Percentiles rank a stretch among this genome's conserved stretches.
Evolutionary conservation across 1,140 invertebrate genomes (phyloP).

Genomic region (Sminthurides bifidus): DNA sequence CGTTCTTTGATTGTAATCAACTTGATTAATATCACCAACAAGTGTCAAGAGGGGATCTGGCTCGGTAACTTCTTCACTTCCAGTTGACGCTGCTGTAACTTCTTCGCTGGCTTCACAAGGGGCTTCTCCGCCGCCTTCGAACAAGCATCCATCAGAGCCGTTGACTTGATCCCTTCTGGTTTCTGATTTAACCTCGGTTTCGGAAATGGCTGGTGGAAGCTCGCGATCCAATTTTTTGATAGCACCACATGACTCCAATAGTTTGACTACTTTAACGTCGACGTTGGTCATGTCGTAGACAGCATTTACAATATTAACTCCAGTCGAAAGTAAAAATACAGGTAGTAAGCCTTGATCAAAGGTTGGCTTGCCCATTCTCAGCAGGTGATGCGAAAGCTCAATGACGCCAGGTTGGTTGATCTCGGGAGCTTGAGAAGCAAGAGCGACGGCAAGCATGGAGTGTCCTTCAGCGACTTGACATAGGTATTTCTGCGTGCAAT

Average conservation of each 20-base stretch:
- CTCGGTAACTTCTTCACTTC: constrained; percentile 26
- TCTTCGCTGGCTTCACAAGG: constrained; percentile 28
- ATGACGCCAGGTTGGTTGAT: constrained; percentile 44
- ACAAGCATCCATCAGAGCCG: constrained; percentile 11
- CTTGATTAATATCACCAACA: constrained; percentile 23
- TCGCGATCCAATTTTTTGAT: constrained; percentile 25
- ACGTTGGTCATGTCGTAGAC: constrained; percentile 12
- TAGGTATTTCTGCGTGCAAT: constrained; percentile 86
- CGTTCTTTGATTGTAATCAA: constrained; percentile 51
- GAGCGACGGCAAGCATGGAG: constrained; percentile 74
- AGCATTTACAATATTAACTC: constrained; percentile 15
- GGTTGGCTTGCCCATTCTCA: constrained; percentile 36
- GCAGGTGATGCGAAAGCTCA: constrained; percentile 46
- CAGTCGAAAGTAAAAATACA: constrained; percentile 35
- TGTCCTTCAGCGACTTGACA: constrained; percentile 78
- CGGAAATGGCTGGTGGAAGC: not conserved
- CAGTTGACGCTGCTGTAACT: constrained; percentile 27
- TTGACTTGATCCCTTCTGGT: not conserved
- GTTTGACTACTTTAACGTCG: constrained; percentile 29
- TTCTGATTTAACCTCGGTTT: constrained; percentile 1
- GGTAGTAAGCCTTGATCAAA: constrained; percentile 40
- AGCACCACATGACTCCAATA: constrained; percentile 42
- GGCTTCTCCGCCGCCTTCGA: constrained; percentile 29
- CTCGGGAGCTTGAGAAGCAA: constrained; percentile 48
- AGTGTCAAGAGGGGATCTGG: constrained; percentile 17